These are phyloP conservation scores for Lasioglossum villosulum DNA, from an alignment of 2,888 invertebrate genomes.

Conservation along the genomic window DNA sequence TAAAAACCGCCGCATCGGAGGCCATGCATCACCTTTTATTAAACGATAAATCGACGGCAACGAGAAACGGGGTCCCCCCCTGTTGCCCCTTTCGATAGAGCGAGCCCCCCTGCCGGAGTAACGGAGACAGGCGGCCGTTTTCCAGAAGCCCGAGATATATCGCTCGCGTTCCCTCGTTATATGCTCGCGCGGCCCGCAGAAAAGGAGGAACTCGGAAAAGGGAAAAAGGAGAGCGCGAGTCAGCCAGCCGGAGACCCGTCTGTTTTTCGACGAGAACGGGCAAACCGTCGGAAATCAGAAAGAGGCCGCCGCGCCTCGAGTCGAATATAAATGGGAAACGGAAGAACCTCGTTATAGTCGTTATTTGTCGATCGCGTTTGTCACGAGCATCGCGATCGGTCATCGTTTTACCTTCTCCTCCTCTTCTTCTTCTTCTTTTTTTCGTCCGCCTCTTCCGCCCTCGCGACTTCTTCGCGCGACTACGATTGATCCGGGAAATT, in stretches of 20 bases:
- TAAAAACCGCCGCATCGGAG: constrained; percentile 58
- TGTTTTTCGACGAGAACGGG: constrained; percentile 21
- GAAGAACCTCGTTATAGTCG: constrained; percentile 54
- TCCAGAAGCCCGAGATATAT: constrained; percentile 45
- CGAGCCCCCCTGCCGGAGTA: constrained; percentile 35
- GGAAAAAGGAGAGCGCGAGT: constrained; percentile 1
- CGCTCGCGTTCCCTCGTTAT: constrained; percentile 30
- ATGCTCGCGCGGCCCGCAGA: background rate
- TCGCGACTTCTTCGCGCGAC: too few species aligned
- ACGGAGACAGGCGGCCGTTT: constrained; percentile 51
- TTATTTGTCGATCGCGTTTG: constrained; percentile 53
- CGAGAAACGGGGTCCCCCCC: constrained; percentile 70
- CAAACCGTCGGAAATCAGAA: constrained; percentile 43
- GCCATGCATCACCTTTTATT: constrained; percentile 80
- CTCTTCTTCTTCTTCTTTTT: background rate
- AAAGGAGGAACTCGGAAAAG: constrained; percentile 6
- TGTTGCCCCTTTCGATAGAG: constrained; percentile 42
- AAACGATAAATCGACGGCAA: constrained; percentile 80
- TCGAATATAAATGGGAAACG: constrained; percentile 53
- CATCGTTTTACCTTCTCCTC: constrained; percentile 18
- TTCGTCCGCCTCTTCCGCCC: background rate
- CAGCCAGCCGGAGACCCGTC: constrained; percentile 6
- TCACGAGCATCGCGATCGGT: constrained; percentile 41
- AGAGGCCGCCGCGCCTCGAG: constrained; percentile 17
- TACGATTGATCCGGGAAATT: constrained; percentile 10